These are phyloP conservation scores for Morpho deidamia DNA, from an alignment of 2,888 invertebrate species.

Conservation along the genomic window DNA sequence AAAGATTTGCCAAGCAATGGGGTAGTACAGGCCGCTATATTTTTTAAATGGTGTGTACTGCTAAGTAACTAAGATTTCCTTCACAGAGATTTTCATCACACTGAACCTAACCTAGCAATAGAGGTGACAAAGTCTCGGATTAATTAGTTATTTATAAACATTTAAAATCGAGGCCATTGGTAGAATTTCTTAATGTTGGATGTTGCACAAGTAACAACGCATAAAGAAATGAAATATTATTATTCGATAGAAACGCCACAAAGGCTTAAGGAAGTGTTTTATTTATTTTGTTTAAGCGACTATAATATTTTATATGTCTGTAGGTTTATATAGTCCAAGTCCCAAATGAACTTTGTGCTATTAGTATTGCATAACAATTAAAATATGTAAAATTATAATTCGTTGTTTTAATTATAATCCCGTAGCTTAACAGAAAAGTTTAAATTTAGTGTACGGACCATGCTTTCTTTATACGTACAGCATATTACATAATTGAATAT, in stretches of 20 bases:
- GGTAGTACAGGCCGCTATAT: no score
- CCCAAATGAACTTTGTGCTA: slow-evolving; percentile 65
- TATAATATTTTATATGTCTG: slow-evolving; percentile 65
- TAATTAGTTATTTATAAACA: slow-evolving; percentile 14
- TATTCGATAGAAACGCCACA: slow-evolving; percentile 47
- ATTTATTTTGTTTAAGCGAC: slow-evolving; percentile 76
- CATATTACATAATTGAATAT: no score
- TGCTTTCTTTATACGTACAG: no score
- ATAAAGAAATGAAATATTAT: slow-evolving; percentile 61
- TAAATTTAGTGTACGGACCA: background rate
- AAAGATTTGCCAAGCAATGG: no score
- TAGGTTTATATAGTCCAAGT: slow-evolving; percentile 49
- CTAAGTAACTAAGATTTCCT: no score
- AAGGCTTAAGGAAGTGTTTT: slow-evolving; percentile 69
- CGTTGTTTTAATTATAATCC: slow-evolving; percentile 18
- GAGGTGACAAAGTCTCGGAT: slow-evolving; percentile 25
- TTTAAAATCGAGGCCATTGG: slow-evolving; percentile 74
- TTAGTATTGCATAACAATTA: slow-evolving; percentile 67
- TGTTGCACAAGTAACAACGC: slow-evolving; percentile 66
- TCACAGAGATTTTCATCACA: no score
- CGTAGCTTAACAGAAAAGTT: background rate
- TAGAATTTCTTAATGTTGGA: slow-evolving; percentile 64
- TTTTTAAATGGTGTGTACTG: no score
- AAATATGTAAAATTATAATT: slow-evolving; percentile 29
- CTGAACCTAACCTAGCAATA: no score